Evolutionary conservation across 2,888 invertebrate genomes (phyloP).

Genomic region (Brachyptera risi): DNA sequence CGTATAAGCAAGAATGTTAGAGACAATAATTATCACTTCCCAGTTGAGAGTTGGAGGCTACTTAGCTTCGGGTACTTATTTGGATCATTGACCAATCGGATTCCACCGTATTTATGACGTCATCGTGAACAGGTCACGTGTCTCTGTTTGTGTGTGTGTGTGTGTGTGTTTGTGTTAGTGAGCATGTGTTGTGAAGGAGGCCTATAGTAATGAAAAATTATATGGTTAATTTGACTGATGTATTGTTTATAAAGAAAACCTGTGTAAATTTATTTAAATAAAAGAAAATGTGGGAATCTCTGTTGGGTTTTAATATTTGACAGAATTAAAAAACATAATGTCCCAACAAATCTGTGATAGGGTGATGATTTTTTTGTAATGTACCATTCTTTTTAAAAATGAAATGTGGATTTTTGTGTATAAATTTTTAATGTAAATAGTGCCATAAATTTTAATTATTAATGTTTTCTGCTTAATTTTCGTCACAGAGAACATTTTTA

Average conservation of each 20-base stretch:
- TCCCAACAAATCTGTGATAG: conserved; percentile 25
- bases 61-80: background rate
- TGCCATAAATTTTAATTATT: background rate
- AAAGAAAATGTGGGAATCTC: too few relatives aligned
- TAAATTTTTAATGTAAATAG: conserved; percentile 1
- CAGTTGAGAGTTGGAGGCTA: background rate
- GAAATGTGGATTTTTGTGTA: conserved; percentile 3
- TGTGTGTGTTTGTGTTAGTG: too few relatives aligned
- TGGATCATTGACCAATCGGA: background rate
- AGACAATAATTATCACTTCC: background rate
- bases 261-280: too few relatives aligned
- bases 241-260: too few relatives aligned
- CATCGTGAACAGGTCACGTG: too few relatives aligned
- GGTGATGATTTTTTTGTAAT: background rate
- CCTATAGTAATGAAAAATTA: too few relatives aligned
- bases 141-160: too few relatives aligned
- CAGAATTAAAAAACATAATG: conserved; percentile 12
- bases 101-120: too few relatives aligned
- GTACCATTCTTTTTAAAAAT: background rate
- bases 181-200: too few relatives aligned
- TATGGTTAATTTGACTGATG: too few relatives aligned
- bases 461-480: background rate
- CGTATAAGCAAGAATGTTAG: background rate
- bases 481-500: background rate
- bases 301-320: too few relatives aligned